Evolutionary conservation across 2,888 invertebrate genomes (phyloP).

Genomic region (Zaprionus bogoriensis): DNA sequence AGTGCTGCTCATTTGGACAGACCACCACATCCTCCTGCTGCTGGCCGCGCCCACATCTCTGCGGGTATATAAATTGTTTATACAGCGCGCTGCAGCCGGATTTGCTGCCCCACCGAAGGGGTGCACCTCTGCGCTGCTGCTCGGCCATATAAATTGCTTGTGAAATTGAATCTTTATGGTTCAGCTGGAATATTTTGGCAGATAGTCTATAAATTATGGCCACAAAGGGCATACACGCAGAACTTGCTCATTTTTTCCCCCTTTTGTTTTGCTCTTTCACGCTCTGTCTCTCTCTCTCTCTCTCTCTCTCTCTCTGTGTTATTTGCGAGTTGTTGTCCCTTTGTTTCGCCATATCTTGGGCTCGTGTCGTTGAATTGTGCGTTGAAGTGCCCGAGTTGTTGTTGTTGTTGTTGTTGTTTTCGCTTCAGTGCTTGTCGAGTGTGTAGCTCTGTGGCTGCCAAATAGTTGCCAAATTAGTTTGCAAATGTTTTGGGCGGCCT

Average conservation of each 20-base stretch:
- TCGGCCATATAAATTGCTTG: conserved; percentile 75
- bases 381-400: background rate
- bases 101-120: conserved; percentile 42
- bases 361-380: conserved; percentile 14
- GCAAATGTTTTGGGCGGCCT: conserved; percentile 57
- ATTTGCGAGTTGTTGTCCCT: conserved; percentile 24
- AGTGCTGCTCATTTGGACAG: conserved; percentile 66
- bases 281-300: background rate
- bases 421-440: too few species aligned
- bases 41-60: conserved; percentile 19
- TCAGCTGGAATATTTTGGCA: conserved; percentile 79
- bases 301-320: conserved; percentile 5
- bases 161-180: conserved; percentile 77
- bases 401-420: conserved; percentile 19
- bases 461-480: conserved; percentile 76
- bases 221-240: conserved; percentile 77
- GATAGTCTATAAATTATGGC: conserved; percentile 79
- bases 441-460: conserved; percentile 60
- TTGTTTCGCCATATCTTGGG: conserved; percentile 9
- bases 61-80: conserved; percentile 57
- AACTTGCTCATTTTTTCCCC: conserved; percentile 56
- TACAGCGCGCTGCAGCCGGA: conserved; percentile 28
- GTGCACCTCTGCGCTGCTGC: conserved; percentile 41
- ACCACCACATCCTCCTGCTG: conserved; percentile 9
- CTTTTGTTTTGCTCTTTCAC: conserved; percentile 14